A percentile compares a stretch with the other conserved stretches of the same genome.
These are phyloP conservation scores for Meloidogyne chitwoodi DNA, from an alignment of 1,140 invertebrate genomes.

Conservation along the genomic window DNA sequence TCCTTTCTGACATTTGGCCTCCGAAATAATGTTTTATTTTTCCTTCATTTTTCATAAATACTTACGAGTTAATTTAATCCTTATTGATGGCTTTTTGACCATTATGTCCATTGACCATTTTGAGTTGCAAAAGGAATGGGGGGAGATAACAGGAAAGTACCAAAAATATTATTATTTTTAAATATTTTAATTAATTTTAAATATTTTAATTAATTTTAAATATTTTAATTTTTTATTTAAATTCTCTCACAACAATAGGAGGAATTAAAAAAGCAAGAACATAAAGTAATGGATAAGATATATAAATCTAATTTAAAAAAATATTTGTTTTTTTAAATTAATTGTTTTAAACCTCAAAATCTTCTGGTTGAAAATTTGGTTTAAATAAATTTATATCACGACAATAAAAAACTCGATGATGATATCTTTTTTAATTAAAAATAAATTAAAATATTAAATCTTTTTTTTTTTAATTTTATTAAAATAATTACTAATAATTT, in stretches of 20 bases:
- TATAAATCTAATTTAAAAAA: conserved; percentile 40
- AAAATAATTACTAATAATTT: no score
- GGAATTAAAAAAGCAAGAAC: conserved; percentile 51
- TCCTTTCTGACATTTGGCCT: no score
- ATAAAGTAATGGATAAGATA: conserved; percentile 55
- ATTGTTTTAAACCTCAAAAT: conserved; percentile 44
- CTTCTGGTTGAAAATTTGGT: conserved; percentile 58
- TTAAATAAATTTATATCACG: conserved; percentile 57
- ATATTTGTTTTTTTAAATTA: background rate
- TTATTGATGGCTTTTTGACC: no score
- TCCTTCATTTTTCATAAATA: no score
- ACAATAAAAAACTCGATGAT: conserved; percentile 60
- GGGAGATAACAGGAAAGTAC: no score
- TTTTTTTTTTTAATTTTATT: background rate
- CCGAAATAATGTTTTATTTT: no score
- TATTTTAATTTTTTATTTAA: background rate
- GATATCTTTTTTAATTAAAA: conserved; percentile 39
- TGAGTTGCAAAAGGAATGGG: no score
- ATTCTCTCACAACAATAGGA: conserved; percentile 54
- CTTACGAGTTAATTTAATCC: no score
- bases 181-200: no score
- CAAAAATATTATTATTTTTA: no score
- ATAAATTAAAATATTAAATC: background rate
- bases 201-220: no score
- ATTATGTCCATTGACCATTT: no score